Evolutionary conservation across 2,888 invertebrate species (phyloP), one percentile per base, ranked within the genome.

Genomic region (Dryocosmus kuriphilus): DNA sequence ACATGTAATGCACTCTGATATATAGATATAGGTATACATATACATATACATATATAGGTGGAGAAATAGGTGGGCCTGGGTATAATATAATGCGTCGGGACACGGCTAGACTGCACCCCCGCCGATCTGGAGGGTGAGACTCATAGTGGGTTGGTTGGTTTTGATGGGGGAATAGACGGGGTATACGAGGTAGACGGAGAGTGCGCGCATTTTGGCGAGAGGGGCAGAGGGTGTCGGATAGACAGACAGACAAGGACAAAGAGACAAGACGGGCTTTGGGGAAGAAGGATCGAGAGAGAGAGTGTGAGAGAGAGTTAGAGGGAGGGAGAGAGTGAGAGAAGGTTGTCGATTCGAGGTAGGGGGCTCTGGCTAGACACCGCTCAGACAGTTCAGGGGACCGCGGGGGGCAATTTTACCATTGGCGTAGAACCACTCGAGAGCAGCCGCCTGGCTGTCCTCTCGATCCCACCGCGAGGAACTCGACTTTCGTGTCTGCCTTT

Each of bases 291-390:
- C 38, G 76, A 78, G 75, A 77, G 74, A 76, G 75, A 75, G 67
- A 63, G n/a, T n/a, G n/a, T n/a, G 61, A 67, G 30, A 41, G 62
- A 74, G 32, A 55, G n/a, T 76, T 32, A 77, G 71, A 67, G 67
- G 35, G 75, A 63, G 38, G 30, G 38, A 41, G 46, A 65, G 51
- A 75, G 67, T 51, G 77, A 30, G 24, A 65, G 76, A 67, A 65
- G 74, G 38, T 71, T 76, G 62, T 60, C 61, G 60, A 62, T 76
- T 46, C 30, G 76, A 46, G 46, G 91, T 89, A 90, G 91, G 89
- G 92, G 89, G 87, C 85, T 90, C 89, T 89, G 90, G 90, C 92
- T 91, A 90, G 92, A 91, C 92, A 92, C 89, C 92, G 91, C 91
- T 90, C 91, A 90, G 92, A 91, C 91, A 88, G 90, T 89, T 90